A percentile compares a stretch with the other conserved stretches of the same genome.
These are phyloP conservation scores for Toxostoma redivivum DNA, from an alignment of 2,113 vertebrate genomes.

Conservation along the genomic window DNA sequence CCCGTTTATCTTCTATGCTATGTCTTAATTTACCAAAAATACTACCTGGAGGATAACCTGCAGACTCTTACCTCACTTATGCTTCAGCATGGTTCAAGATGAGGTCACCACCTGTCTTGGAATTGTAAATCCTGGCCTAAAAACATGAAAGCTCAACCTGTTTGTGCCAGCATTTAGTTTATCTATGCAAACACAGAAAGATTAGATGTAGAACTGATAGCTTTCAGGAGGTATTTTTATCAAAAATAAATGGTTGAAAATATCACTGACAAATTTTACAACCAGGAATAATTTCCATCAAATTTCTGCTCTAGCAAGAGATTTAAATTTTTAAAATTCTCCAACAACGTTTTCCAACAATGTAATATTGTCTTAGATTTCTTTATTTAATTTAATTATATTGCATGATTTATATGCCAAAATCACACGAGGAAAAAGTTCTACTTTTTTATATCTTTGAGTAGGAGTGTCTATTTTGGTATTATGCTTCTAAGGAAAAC, in stretches of 20 bases:
- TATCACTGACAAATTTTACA: neutral
- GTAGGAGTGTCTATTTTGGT: neutral
- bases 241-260: neutral
- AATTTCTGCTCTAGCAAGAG: neutral
- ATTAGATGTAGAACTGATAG: neutral
- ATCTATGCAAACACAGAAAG: neutral
- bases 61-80: neutral
- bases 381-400: neutral
- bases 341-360: neutral
- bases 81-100: neutral
- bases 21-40: neutral
- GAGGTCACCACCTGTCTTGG: neutral
- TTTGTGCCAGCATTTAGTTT: neutral
- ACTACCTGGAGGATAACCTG: neutral
- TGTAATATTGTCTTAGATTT: neutral
- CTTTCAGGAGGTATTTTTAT: neutral
- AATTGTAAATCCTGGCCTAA: neutral
- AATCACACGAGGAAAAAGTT: neutral
- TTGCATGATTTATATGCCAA: neutral
- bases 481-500: neutral
- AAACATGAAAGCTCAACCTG: neutral
- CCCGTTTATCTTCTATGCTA: neutral
- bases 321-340: neutral
- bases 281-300: neutral
- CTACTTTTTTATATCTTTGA: neutral